Evolutionary conservation across 2,113 vertebrate genomes (phyloP).

Genomic region (Tupaia chinensis): DNA sequence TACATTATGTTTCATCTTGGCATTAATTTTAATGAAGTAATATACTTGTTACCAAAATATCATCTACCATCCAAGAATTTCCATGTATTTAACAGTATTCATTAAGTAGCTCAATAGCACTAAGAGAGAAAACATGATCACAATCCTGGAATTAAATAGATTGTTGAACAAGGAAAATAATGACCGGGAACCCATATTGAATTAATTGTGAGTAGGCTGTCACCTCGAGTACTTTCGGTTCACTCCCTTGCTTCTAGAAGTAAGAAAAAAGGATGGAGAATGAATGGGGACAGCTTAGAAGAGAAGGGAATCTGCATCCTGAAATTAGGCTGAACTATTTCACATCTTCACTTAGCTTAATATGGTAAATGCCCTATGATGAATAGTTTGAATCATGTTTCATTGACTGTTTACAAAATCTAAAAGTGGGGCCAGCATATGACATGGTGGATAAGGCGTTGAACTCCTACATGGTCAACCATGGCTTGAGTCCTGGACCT

Average conservation of each 20-base stretch:
- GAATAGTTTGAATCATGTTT: background rate
- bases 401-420: background rate
- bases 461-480: no score
- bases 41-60: slow-evolving; percentile 58
- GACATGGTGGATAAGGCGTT: no score
- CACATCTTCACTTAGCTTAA: background rate
- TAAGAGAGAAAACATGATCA: slow-evolving; percentile 54
- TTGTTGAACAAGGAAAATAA: slow-evolving; percentile 50
- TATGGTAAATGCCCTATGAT: background rate
- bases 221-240: slow-evolving; percentile 9
- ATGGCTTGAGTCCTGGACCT: no score
- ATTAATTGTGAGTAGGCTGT: slow-evolving; percentile 19
- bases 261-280: background rate
- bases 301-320: background rate
- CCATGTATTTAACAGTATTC: slow-evolving; percentile 68
- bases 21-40: slow-evolving; percentile 77
- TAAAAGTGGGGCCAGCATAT: background rate
- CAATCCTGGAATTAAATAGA: slow-evolving; percentile 53
- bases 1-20: slow-evolving; percentile 54
- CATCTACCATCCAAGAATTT: slow-evolving; percentile 64
- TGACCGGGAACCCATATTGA: background rate
- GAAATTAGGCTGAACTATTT: background rate
- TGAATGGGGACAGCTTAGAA: background rate
- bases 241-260: background rate
- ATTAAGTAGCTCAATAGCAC: slow-evolving; percentile 64